Evolutionary conservation across 2,888 invertebrate species (phyloP).

Genomic region (Athalia rosae): DNA sequence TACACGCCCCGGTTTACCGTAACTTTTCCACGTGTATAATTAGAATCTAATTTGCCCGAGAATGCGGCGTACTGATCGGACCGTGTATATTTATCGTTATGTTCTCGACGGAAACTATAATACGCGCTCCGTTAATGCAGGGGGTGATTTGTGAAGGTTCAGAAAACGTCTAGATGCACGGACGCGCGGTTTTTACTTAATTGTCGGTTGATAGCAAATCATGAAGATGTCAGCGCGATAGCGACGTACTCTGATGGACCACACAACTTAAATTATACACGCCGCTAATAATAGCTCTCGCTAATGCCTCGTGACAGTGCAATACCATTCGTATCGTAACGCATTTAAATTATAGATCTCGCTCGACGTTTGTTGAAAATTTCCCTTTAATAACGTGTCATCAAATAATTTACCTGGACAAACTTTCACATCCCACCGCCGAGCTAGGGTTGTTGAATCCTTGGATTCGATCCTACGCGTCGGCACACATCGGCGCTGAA

Average conservation of each 20-base stretch:
- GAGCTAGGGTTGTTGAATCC: too few species aligned
- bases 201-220: constrained; percentile 39
- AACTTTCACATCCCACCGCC: constrained; percentile 51
- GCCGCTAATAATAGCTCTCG: constrained; percentile 44
- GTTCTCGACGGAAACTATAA: too few species aligned
- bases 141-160: constrained; percentile 27
- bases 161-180: constrained; percentile 24
- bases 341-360: constrained; percentile 53
- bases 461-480: too few species aligned
- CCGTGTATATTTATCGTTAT: too few species aligned
- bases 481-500: too few species aligned
- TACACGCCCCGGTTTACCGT: background rate
- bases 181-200: constrained; percentile 21
- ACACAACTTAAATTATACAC: constrained; percentile 47
- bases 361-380: constrained; percentile 49
- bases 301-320: constrained; percentile 46
- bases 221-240: constrained; percentile 39
- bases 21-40: background rate
- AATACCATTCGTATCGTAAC: constrained; percentile 28
- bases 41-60: constrained; percentile 2
- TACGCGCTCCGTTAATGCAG: constrained; percentile 4
- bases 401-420: constrained; percentile 49
- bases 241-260: constrained; percentile 13
- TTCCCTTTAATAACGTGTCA: constrained; percentile 49
- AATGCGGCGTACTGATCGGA: background rate